Evolutionary conservation across 2,888 invertebrate species (phyloP).

Genomic region (Liopterus haemorrhoidalis): DNA sequence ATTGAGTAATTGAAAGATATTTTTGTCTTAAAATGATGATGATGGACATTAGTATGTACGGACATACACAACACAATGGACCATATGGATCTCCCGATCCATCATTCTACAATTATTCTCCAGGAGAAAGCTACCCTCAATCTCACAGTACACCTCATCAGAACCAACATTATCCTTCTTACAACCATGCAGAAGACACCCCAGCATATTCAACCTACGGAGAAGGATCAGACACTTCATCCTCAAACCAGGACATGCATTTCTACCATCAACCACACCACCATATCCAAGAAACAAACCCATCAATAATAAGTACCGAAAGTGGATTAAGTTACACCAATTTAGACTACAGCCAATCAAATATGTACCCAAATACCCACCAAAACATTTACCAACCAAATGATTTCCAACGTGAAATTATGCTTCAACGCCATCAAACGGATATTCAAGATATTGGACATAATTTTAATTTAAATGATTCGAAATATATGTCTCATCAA

Average conservation of each 20-base stretch:
- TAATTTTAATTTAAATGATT: slow-evolving; percentile 50
- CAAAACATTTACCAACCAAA: slow-evolving; percentile 36
- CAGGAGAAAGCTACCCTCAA: slow-evolving; percentile 38
- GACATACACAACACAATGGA: slow-evolving; percentile 54
- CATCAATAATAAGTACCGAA: slow-evolving; percentile 71
- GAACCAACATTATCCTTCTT: slow-evolving; percentile 42
- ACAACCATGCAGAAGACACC: slow-evolving; percentile 43
- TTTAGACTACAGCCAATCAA: slow-evolving; percentile 62
- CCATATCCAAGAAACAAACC: slow-evolving; percentile 43
- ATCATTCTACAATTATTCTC: slow-evolving; percentile 40
- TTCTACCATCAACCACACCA: slow-evolving; percentile 49
- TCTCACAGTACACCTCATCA: slow-evolving; percentile 41
- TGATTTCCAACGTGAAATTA: slow-evolving; percentile 19
- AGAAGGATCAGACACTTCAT: slow-evolving; percentile 44
- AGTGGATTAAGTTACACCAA: slow-evolving; percentile 86
- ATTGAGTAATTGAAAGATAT: slow-evolving; percentile 1
- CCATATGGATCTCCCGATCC: slow-evolving; percentile 41
- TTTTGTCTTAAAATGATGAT: slow-evolving; percentile 56
- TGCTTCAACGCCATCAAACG: slow-evolving; percentile 51
- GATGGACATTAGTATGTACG: slow-evolving; percentile 79
- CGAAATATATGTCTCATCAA: slow-evolving; percentile 46
- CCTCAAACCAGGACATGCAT: slow-evolving; percentile 45
- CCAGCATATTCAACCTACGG: slow-evolving; percentile 38
- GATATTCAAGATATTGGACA: slow-evolving; percentile 51
- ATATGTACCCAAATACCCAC: slow-evolving; percentile 37